Conservation (phyloP, 2,888 invertebrate species). For the Aethes cnicana region DNA sequence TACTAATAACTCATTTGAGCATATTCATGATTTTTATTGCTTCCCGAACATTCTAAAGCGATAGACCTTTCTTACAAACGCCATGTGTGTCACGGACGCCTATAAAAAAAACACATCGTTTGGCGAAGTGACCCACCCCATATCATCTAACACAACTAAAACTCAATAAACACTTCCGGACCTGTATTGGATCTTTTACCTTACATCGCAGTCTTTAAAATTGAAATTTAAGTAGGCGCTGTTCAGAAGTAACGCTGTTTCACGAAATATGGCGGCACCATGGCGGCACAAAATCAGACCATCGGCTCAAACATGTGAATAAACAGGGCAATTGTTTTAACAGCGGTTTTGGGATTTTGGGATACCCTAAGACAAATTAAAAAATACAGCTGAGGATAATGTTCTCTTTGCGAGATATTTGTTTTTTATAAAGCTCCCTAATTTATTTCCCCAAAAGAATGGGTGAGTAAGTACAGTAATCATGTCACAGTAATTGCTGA, state of each 20-base stretch:
- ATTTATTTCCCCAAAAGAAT: too few species aligned
- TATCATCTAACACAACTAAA: too few species aligned
- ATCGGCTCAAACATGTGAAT: constrained; percentile 9
- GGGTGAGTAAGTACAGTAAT: too few species aligned
- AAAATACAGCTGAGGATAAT: neutral
- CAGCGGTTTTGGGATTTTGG: constrained; percentile 12
- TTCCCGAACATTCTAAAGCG: neutral
- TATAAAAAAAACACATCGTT: neutral
- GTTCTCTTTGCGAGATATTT: too few species aligned
- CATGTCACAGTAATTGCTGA: too few species aligned
- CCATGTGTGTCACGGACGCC: constrained; percentile 24
- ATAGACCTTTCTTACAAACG: constrained; percentile 18
- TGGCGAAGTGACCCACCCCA: constrained; percentile 11
- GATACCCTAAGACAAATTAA: constrained; percentile 7
- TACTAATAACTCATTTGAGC: neutral
- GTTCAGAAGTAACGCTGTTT: too few species aligned
- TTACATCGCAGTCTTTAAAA: too few species aligned
- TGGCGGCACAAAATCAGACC: constrained; percentile 17
- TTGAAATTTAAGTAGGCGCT: too few species aligned
- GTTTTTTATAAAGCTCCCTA: too few species aligned
- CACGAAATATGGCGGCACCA: too few species aligned
- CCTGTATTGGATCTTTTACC: too few species aligned
- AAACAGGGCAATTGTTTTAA: constrained; percentile 27
- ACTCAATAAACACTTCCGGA: too few species aligned
- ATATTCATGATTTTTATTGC: neutral